Base-by-base conservation (phyloP, 37 sponge, comb jelly and placozoan species). In the Diacarnus erythraeanus region DNA sequence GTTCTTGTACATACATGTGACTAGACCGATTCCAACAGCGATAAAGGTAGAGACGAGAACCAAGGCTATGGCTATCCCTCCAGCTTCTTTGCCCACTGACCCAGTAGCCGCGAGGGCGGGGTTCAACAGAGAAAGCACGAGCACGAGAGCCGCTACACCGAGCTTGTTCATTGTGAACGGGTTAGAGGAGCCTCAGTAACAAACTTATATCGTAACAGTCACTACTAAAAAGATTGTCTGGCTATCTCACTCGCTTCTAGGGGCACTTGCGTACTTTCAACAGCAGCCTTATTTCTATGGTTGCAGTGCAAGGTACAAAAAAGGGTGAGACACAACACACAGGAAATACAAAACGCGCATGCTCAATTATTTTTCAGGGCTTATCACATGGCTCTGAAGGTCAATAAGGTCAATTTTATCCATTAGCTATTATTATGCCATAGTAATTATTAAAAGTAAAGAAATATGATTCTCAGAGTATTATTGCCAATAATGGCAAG, bases 1-100 rank as follows among this genome's bases (percentile, higher is more conserved):
- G 80, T 83, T 91, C 71, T 76, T 91, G 75, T 79, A 91, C 6
- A 91, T 75, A 56, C 91, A 91, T 18, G 60, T 76, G 15, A 42
- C 74, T 0, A 82, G 64, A 0, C 87, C 84, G 42, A 79, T 66
- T 0, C 73, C 78, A 1, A 86, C 57, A 41, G 79, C 80, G 27
- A 91, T 57, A 10, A 91, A 23, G 0, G 87, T 59, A 0, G 80
- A 83, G 21, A 86, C 27, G 9, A 41, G 42, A 33, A 91, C 69
- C 27, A 78, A 20, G 15, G 79, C 75, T 8, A 66, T 85, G n/a
- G 84, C 91, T 2, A 91, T 91, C 47, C 72, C 72, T 29, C 91
- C 91, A 0, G 67, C 84, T 36, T 82, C 83, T 1, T 39, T 33
- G 9, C 77, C 91, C 15, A 91, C 29, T 6, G 87, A 69, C 1